Evolutionary conservation across 1,140 invertebrate species (phyloP).

Genomic region (Drosophila persimilis): DNA sequence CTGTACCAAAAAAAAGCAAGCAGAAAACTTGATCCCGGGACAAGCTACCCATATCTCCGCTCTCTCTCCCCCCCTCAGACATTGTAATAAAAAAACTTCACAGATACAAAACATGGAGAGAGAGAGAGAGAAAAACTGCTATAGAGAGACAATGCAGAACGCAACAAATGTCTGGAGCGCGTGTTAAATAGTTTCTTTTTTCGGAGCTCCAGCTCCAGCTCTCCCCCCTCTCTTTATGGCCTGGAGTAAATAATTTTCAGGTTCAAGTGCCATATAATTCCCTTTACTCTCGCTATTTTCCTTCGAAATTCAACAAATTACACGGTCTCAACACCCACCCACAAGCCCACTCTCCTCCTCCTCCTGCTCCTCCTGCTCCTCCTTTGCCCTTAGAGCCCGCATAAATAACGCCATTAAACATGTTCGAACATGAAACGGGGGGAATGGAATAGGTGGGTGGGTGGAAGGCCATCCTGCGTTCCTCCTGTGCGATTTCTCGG

Average conservation of each 20-base stretch:
- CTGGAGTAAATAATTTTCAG: slow-evolving; percentile 77
- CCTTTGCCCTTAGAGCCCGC: slow-evolving; percentile 38
- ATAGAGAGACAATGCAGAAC: background rate
- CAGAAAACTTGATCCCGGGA: slow-evolving; percentile 48
- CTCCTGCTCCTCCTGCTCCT: background rate
- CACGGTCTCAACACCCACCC: slow-evolving; percentile 35
- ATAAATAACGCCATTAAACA: slow-evolving; percentile 80
- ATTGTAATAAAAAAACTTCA: slow-evolving; percentile 77
- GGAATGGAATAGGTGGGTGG: slow-evolving; percentile 20
- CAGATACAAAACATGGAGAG: slow-evolving; percentile 18
- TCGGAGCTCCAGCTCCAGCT: slow-evolving; percentile 1
- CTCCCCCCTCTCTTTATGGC: slow-evolving; percentile 13
- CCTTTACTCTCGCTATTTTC: slow-evolving; percentile 18
- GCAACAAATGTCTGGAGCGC: slow-evolving; percentile 58
- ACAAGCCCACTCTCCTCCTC: slow-evolving; percentile 24
- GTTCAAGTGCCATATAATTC: slow-evolving; percentile 76
- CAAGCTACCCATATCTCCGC: slow-evolving; percentile 1
- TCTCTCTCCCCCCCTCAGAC: slow-evolving; percentile 17
- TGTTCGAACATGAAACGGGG: slow-evolving; percentile 61
- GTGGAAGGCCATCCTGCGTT: slow-evolving; percentile 14
- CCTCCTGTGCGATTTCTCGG: slow-evolving; percentile 11
- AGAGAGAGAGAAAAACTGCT: slow-evolving; percentile 5
- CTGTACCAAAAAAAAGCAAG: slow-evolving; percentile 20
- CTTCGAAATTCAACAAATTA: slow-evolving; percentile 62
- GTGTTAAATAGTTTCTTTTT: slow-evolving; percentile 79